Evolutionary conservation across 2,113 vertebrate genomes (phyloP).

Genomic region (Epinephelus fuscoguttatus): DNA sequence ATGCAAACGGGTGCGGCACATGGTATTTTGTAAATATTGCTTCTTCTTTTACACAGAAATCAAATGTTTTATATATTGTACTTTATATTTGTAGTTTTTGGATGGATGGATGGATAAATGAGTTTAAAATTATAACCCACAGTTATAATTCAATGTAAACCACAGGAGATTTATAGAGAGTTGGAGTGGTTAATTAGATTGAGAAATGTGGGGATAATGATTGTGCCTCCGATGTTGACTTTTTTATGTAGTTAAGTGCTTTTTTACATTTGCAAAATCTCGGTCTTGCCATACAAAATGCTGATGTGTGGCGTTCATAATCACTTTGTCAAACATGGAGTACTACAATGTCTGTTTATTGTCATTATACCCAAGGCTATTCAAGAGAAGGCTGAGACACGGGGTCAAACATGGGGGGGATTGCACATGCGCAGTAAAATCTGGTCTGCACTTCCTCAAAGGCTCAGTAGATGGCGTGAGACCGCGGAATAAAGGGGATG

Average conservation of each 20-base stretch:
- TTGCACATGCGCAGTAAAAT: too few species aligned
- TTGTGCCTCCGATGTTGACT: slow-evolving; percentile 6
- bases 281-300: background rate
- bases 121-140: slow-evolving; percentile 14
- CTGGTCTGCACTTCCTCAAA: too few species aligned
- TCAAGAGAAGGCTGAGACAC: too few species aligned
- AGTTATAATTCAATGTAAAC: slow-evolving; percentile 54
- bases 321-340: slow-evolving; percentile 9
- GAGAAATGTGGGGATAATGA: slow-evolving; percentile 16
- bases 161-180: slow-evolving; percentile 24
- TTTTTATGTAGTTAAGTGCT: slow-evolving; percentile 26
- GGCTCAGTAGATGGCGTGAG: too few species aligned
- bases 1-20: slow-evolving; percentile 1
- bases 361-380: background rate
- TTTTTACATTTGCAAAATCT: background rate
- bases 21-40: slow-evolving; percentile 68
- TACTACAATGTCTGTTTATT: background rate
- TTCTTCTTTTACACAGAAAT: slow-evolving; percentile 50
- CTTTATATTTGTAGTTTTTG: slow-evolving; percentile 43
- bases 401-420: too few species aligned
- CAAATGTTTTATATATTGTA: slow-evolving; percentile 53
- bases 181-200: slow-evolving; percentile 37
- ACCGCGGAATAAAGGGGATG: too few species aligned
- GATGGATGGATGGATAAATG: slow-evolving; percentile 25
- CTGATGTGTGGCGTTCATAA: background rate